Evolutionary conservation across 2,888 invertebrate genomes (phyloP), one percentile per base, ranked within the genome.

Genomic region (Tillus elongatus): DNA sequence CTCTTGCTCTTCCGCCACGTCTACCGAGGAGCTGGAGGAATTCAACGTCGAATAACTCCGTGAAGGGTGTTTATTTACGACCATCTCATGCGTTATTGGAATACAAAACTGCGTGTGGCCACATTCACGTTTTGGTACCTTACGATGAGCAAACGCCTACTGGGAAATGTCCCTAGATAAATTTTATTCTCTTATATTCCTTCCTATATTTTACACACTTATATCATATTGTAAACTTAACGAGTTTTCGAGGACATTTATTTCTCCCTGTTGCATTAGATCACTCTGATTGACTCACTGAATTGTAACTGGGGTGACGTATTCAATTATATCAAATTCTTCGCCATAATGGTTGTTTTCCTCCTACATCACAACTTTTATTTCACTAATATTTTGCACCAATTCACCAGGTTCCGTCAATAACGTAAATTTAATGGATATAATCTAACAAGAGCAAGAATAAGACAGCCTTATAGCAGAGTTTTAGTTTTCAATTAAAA

Each of bases 61-160:
- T 49, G 52, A 53, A 52, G 49, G 53, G 50, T 52, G 53, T 53
- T 52, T 53, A 53, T 53, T 53, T 53, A 53, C 52, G 52, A 53
- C 50, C 52, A 50, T 43, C 44, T 51, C 47, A 49, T 52, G 52
- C 50, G 49, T 51, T 50, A 52, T 52, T 51, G 48, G 52, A 53
- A 52, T 52, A 53, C 50, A 52, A 53, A 53, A 45, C 43, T 50
- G 43, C 47, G 41, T 40, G 41, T 40, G 39, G 37, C 43, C 40
- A 44, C 39, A 39, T 41, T 41, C 19, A 36, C 36, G 36, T 39
- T 31, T 33, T 42, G 36, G 27, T 29, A 35, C 37, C 32, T 16
- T 33, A 35, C 37, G 37, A 41, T 44, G 37, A 35, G 33, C 28
- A 28, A 35, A 13, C 14, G 28, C 24, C 36, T 11, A 32, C 10